Evolutionary conservation across 2,888 invertebrate species (phyloP).

Genomic region (Cheilosia grossa): DNA sequence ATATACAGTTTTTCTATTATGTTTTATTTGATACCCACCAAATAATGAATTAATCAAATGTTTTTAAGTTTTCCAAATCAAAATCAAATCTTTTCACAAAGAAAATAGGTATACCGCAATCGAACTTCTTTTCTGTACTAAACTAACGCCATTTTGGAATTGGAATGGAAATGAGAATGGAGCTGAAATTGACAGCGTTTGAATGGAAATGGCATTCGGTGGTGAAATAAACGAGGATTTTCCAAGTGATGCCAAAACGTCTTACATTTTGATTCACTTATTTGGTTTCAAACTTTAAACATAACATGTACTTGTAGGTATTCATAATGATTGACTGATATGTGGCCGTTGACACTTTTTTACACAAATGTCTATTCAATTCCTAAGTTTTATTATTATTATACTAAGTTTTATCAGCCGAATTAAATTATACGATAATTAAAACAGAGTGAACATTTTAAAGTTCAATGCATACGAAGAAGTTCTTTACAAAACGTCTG

Average conservation of each 20-base stretch:
- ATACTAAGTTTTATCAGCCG: too few species aligned
- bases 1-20: neutral
- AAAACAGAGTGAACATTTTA: too few species aligned
- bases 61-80: conserved; percentile 45
- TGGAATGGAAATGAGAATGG: neutral
- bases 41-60: conserved; percentile 29
- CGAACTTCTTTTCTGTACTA: conserved; percentile 55
- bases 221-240: conserved; percentile 14
- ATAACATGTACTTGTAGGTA: too few species aligned
- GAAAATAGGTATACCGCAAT: conserved; percentile 15
- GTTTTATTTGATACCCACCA: neutral
- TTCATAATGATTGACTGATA: too few species aligned
- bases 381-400: too few species aligned
- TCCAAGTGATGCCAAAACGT: conserved; percentile 19
- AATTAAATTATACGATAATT: too few species aligned
- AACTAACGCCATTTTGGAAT: conserved; percentile 77
- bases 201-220: conserved; percentile 65
- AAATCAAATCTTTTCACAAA: conserved; percentile 49
- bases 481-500: too few species aligned
- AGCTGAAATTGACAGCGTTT: conserved; percentile 44
- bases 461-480: too few species aligned
- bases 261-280: neutral
- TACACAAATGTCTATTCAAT: too few species aligned
- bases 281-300: too few species aligned
- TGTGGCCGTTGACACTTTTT: too few species aligned